These are phyloP conservation scores for Fistularia commersonii DNA, from an alignment of 2,797 vertebrate genomes.

Conservation along the genomic window DNA sequence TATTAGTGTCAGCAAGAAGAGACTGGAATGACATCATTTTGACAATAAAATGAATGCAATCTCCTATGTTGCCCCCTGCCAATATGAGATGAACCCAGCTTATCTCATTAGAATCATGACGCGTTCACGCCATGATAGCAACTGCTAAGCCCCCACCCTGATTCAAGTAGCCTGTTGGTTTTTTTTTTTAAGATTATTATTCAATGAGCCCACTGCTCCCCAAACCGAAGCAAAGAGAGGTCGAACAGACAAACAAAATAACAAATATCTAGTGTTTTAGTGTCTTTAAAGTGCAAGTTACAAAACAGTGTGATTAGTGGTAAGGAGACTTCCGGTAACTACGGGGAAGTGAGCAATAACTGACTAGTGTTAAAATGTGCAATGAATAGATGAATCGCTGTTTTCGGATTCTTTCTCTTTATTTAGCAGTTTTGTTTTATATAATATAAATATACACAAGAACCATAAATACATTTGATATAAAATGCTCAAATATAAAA, in stretches of 20 bases:
- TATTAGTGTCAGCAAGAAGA: constrained; percentile 99
- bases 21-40: constrained; percentile 85
- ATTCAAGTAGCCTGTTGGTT: constrained; percentile 52
- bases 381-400: constrained; percentile 71
- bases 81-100: constrained; percentile 62
- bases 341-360: constrained; percentile 7
- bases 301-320: constrained; percentile 77
- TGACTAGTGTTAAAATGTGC: constrained; percentile 63
- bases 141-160: constrained; percentile 52
- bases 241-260: constrained; percentile 60
- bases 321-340: constrained; percentile 59
- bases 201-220: constrained; percentile 47
- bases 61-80: constrained; percentile 50
- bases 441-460: constrained; percentile 76
- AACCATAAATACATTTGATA: constrained; percentile 81
- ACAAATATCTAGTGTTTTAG: constrained; percentile 75
- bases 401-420: constrained; percentile 69
- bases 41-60: constrained; percentile 86
- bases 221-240: constrained; percentile 69
- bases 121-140: constrained; percentile 48
- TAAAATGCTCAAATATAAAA: constrained; percentile 77
- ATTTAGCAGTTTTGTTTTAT: constrained; percentile 73
- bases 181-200: constrained; percentile 36
- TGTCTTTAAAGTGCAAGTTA: constrained; percentile 73
- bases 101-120: constrained; percentile 64